Evolutionary conservation across 2,113 vertebrate species (phyloP).

Genomic region (Neoarius graeffei): DNA sequence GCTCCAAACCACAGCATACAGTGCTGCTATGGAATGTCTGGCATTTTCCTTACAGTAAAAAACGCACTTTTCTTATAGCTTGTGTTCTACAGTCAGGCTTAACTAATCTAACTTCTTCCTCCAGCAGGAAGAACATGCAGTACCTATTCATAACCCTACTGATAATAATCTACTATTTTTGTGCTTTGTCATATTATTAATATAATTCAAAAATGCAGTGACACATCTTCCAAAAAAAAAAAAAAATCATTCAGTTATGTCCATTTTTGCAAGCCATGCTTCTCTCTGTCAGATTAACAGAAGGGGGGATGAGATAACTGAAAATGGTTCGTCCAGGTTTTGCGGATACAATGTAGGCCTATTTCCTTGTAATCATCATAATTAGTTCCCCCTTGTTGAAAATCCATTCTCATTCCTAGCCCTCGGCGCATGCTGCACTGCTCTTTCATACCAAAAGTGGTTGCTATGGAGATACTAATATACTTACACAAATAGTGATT

Average conservation of each 20-base stretch:
- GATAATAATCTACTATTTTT: background rate
- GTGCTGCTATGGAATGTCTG: conserved; percentile 51
- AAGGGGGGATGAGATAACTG: conserved; percentile 31
- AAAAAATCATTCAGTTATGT: conserved; percentile 2
- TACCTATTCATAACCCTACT: background rate
- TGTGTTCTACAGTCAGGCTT: conserved; percentile 12
- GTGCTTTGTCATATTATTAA: background rate
- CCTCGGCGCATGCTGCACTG: conserved; percentile 74
- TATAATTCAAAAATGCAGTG: background rate
- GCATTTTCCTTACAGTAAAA: conserved; percentile 34
- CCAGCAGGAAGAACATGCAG: background rate
- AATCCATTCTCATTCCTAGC: conserved; percentile 65
- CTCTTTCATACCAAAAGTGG: conserved; percentile 74
- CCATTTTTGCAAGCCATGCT: conserved; percentile 25
- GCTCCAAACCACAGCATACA: conserved; percentile 53
- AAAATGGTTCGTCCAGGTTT: conserved; percentile 47
- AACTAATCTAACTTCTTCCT: conserved; percentile 3
- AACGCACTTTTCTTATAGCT: conserved; percentile 21
- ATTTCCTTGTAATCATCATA: conserved; percentile 67
- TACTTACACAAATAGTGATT: conserved; percentile 70
- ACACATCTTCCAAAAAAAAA: background rate
- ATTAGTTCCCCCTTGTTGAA: conserved; percentile 73
- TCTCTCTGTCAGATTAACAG: conserved; percentile 45
- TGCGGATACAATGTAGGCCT: conserved; percentile 59
- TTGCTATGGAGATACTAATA: conserved; percentile 80